Conservation (phyloP, 1,140 invertebrate species). For the Macrobrachium rosenbergii region DNA sequence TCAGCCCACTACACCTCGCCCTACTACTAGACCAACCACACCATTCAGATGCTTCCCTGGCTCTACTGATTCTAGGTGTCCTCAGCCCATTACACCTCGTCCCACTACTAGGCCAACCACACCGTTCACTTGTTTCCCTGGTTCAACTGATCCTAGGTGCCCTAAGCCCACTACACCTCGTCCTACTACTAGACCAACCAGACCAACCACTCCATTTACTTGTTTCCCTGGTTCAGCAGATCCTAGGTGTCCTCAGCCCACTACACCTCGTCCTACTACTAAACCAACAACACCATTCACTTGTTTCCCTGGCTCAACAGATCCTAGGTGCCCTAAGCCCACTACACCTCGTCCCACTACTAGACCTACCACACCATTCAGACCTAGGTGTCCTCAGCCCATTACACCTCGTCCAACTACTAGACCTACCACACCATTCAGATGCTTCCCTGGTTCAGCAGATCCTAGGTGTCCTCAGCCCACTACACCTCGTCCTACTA, state of each 20-base stretch:
- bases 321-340: constrained; percentile 69
- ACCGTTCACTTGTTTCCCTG: no score
- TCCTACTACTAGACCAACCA: neutral
- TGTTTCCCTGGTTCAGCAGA: constrained; percentile 25
- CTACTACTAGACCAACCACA: neutral
- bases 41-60: neutral
- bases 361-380: constrained; percentile 48
- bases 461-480: constrained; percentile 33
- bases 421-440: neutral
- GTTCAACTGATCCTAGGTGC: neutral
- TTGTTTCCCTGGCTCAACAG: constrained; percentile 66
- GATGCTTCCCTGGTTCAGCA: constrained; percentile 12
- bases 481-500: neutral
- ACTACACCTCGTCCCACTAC: no score
- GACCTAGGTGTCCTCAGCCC: constrained; percentile 69
- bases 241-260: constrained; percentile 27
- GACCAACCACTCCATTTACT: neutral
- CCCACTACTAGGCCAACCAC: neutral
- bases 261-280: neutral
- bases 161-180: neutral
- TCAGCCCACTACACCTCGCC: no score
- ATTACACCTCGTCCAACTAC: neutral
- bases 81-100: neutral
- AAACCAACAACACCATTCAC: neutral
- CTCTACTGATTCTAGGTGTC: neutral